Evolutionary conservation across 2,113 vertebrate species (phyloP).

Genomic region (Canis aureus): DNA sequence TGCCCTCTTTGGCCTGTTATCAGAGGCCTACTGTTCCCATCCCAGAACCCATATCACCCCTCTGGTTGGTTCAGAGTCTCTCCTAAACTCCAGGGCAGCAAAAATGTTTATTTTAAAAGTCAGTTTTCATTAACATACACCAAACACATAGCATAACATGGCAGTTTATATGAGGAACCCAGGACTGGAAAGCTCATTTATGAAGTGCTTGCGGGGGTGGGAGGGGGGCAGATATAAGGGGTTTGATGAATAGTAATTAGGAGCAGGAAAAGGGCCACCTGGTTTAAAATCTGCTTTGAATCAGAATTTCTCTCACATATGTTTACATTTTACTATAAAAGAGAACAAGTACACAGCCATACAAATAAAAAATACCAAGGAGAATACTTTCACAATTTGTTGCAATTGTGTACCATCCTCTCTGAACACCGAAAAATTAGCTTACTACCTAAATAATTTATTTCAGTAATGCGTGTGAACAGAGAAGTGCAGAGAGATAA

Average conservation of each 20-base stretch:
- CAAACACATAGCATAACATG: neutral
- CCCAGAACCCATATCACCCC: neutral
- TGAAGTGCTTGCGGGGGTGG: neutral
- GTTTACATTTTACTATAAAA: conserved; percentile 58
- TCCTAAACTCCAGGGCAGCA: neutral
- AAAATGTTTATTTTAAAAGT: neutral
- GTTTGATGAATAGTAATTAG: neutral
- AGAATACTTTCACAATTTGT: neutral
- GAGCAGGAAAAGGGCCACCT: neutral
- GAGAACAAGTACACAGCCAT: neutral
- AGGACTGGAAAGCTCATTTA: conserved; percentile 30
- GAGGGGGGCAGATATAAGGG: neutral
- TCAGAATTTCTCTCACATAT: conserved; percentile 57
- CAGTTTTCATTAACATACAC: neutral
- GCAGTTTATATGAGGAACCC: neutral
- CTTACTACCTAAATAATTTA: neutral
- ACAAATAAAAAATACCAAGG: conserved; percentile 16
- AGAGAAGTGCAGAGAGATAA: neutral
- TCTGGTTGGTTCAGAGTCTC: neutral
- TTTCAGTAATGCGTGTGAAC: neutral
- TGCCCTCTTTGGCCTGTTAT: neutral
- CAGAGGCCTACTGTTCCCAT: neutral
- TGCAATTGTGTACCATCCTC: neutral
- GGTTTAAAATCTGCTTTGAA: conserved; percentile 56
- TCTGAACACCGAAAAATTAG: neutral